Evolutionary conservation across 64 coral and sea anemone species (phyloP), one percentile per base, ranked within the genome.

Genomic region (Pocillopora verrucosa): DNA sequence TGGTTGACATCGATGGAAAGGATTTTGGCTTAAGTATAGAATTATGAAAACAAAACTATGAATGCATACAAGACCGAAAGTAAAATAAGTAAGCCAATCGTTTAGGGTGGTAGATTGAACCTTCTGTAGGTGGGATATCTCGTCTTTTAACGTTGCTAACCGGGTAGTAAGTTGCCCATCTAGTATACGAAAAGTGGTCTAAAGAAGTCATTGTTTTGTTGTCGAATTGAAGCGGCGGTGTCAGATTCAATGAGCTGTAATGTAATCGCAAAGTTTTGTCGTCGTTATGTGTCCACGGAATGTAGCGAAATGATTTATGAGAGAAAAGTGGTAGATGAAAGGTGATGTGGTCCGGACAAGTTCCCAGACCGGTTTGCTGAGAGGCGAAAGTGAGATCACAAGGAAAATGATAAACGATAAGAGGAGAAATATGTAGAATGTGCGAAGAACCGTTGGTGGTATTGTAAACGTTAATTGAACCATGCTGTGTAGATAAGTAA

Each of bases 221-320:
- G 25, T 86, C 60, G 10, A 86, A 64, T 1, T 38, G 1, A 9
- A 86, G 17, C 22, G 83, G 83, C 13, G 83, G 83, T 4, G 22
- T 51, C 17, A 86, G 69, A 10, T 73, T 86, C 51, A 86, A 56
- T 36, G 83, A 86, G 16, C 72, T 72, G n/a, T 86, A 72, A 15
- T 86, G 83, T 75, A 88, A 62, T 10, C 58, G 10, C 14, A 86
- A 30, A 16, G 72, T 65, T 30, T 36, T n/a, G 41, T 69, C 2
- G 24, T 86, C 16, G 16, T 58, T 36, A 56, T 16, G 15, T 19
- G 41, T 64, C 83, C 83, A 86, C 1, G 65, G 69, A 0, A 86
- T 38, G 35, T 86, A 86, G 13, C 19, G 83, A 58, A 86, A 72
- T 9, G 83, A n/a, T 0, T 13, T 9, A 6, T 56, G 4, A 1